Base-by-base conservation (phyloP, 2,888 invertebrate genomes). In the Ganaspis brasiliensis region DNA sequence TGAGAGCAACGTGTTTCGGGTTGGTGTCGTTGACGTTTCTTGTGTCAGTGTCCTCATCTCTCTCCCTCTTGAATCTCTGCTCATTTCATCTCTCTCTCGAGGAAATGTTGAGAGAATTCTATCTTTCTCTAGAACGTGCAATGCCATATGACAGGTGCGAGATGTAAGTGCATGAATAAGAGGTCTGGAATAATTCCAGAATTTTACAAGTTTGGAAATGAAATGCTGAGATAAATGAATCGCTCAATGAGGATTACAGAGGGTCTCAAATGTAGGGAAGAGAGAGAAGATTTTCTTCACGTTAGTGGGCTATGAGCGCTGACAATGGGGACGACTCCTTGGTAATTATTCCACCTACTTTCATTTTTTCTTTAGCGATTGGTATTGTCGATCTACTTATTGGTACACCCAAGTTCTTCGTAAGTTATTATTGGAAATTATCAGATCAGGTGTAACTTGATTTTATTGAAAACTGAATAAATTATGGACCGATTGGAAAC, bases 321-420 rank as follows among this genome's bases (percentile, higher is more conserved):
- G 91, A 91, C 89, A 91, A 91, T 91, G 91, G 88, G 87, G 91
- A 91, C 86, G 91, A 91, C 89, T 91, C 91, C 90, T 90, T 91
- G 91, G 91, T 91, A 90, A 91, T 88, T 88, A 87, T 86, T 78
- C 67, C 61, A 31, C 45, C 31, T 67, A 71, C 61, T 16, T 73
- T 49, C 61, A 49, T 40, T 57, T 37, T 56, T 59, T 61, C 40
- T 40, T 26, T 16, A 2, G 0, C 19, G 9, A 31, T 57, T 57
- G 14, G 26, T 10, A 21, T n/a, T 14, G 35, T 63, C 37, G 24
- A 26, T 67, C 40, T 52, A 19, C n/a, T 19, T n/a, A n/a, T n/a
- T 45, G 45, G 45, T 24, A 24, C 6, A 26, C 4, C 14, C 21
- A 14, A 19, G 21, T 37, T 67, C 45, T 67, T 37, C 45, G 67